A percentile compares a stretch with the other conserved stretches of the same genome.
Conservation (phyloP, 1,140 invertebrate species). For the Bombus affinis region DNA sequence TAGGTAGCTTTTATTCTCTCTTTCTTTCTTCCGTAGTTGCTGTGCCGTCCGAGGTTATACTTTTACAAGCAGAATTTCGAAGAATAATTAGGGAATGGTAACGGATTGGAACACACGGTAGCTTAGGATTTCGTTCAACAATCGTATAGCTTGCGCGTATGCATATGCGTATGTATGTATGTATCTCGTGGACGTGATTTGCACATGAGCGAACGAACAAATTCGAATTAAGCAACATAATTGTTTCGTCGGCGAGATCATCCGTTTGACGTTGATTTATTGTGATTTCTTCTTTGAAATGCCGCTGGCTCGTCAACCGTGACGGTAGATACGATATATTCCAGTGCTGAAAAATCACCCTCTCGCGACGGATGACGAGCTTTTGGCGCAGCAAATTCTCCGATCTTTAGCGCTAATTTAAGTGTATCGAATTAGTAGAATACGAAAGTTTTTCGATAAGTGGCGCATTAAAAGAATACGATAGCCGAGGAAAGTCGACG, state of each 20-base stretch:
- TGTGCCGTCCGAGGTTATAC: neutral
- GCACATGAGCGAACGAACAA: constrained; percentile 27
- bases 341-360: constrained; percentile 25
- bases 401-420: neutral
- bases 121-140: constrained; percentile 35
- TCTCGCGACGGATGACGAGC: neutral
- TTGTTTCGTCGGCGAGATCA: constrained; percentile 59
- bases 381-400: neutral
- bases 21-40: neutral
- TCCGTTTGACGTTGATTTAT: constrained; percentile 66
- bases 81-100: constrained; percentile 52
- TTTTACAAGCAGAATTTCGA: constrained; percentile 38
- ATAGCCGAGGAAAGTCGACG: no score
- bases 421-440: neutral
- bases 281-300: constrained; percentile 58
- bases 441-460: neutral
- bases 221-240: constrained; percentile 54
- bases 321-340: neutral
- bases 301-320: constrained; percentile 39
- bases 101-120: constrained; percentile 36
- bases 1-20: constrained; percentile 32
- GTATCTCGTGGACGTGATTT: constrained; percentile 17
- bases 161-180: neutral
- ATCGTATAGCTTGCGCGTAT: neutral
- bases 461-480: neutral